phyloP scores from a whole-genome alignment of 2,113 vertebrate genomes.

The Heloderma charlesbogerti region DNA sequence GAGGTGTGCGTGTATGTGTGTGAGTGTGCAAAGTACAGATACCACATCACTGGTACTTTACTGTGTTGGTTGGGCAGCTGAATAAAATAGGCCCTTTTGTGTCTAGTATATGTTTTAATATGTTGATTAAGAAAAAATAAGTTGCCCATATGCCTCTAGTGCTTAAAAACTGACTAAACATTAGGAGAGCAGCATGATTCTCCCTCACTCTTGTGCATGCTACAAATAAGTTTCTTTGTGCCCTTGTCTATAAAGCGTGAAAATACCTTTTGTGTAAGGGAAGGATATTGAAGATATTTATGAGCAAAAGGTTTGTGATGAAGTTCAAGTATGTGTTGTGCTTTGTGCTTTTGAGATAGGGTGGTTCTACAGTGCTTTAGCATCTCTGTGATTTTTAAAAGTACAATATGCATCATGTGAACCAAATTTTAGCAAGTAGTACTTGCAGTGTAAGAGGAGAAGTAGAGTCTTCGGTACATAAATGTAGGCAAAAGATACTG shows the following conservation, averaged over 20 bases:
- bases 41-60: background rate
- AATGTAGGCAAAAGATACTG: background rate
- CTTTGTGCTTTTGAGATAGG: background rate
- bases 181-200: background rate
- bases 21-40: background rate
- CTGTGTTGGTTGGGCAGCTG: background rate
- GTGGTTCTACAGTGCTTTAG: slow-evolving; percentile 37
- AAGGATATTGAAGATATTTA: background rate
- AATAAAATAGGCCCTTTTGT: background rate
- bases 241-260: background rate
- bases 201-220: background rate
- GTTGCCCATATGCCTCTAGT: background rate
- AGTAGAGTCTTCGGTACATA: slow-evolving; percentile 31
- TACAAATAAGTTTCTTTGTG: background rate
- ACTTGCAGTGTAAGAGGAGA: slow-evolving; percentile 3
- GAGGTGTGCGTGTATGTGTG: too few relatives aligned
- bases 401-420: background rate
- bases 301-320: background rate
- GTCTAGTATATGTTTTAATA: background rate
- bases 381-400: slow-evolving; percentile 39
- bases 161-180: background rate
- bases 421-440: background rate
- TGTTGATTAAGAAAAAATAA: too few relatives aligned
- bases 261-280: background rate
- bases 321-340: background rate